Evolutionary conservation across 2,888 invertebrate genomes (phyloP).

Genomic region (Encarsia formosa): DNA sequence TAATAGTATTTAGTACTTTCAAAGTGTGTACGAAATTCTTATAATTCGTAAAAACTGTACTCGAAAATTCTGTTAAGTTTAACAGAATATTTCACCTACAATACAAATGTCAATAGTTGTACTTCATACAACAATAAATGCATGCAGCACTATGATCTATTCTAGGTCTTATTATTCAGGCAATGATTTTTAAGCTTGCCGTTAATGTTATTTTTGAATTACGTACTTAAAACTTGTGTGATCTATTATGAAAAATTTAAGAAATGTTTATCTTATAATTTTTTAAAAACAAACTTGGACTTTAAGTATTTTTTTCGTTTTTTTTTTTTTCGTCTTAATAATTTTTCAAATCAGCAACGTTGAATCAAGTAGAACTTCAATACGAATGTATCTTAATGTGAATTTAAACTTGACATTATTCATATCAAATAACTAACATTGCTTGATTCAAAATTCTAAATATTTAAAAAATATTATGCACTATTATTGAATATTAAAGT

Average conservation of each 20-base stretch:
- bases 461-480: constrained; percentile 18
- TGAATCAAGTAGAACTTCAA: too few species aligned
- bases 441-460: constrained; percentile 17
- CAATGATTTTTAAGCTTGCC: constrained; percentile 11
- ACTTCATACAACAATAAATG: constrained; percentile 34
- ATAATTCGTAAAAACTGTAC: constrained; percentile 23
- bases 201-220: constrained; percentile 5
- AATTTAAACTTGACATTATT: too few species aligned
- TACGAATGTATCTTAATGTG: too few species aligned
- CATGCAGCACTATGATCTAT: constrained; percentile 42
- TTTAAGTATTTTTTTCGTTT: too few species aligned
- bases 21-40: constrained; percentile 17
- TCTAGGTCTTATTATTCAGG: constrained; percentile 31
- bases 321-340: too few species aligned
- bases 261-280: not conserved
- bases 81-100: constrained; percentile 18
- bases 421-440: too few species aligned
- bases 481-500: constrained; percentile 21
- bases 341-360: too few species aligned
- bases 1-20: constrained; percentile 27
- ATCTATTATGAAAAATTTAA: constrained; percentile 6
- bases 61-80: constrained; percentile 21
- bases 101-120: constrained; percentile 19
- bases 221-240: not conserved
- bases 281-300: too few species aligned